phyloP scores from a whole-genome alignment of 1,140 invertebrate genomes.

The Nebria ingens region DNA sequence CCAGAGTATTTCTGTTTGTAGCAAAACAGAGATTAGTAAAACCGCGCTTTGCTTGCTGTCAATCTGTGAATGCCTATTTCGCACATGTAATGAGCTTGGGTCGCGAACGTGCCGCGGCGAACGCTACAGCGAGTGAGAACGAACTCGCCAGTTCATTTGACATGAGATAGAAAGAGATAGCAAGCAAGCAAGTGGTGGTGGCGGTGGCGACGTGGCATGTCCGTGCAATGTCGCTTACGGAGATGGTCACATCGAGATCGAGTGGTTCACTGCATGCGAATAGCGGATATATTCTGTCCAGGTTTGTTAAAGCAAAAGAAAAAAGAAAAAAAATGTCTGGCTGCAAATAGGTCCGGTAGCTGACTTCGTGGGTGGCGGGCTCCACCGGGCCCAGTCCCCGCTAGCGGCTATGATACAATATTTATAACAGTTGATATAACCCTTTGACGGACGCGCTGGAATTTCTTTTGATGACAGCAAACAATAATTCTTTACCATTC shows the following conservation, averaged over 20 bases:
- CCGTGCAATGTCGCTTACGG: too few species aligned
- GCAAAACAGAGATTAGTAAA: not conserved
- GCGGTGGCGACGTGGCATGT: too few species aligned
- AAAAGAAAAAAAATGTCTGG: not conserved
- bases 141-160: too few species aligned
- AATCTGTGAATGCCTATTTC: not conserved
- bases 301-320: too few species aligned
- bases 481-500: too few species aligned
- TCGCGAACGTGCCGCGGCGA: too few species aligned
- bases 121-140: too few species aligned
- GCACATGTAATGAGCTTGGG: not conserved
- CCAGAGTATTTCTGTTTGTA: too few species aligned
- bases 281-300: not conserved
- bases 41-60: not conserved
- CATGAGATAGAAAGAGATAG: too few species aligned
- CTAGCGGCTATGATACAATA: conserved; percentile 19
- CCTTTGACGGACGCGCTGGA: conserved; percentile 16
- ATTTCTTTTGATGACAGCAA: too few species aligned
- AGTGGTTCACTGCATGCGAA: not conserved
- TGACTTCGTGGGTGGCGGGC: conserved; percentile 2
- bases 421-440: conserved; percentile 18
- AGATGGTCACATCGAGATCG: too few species aligned
- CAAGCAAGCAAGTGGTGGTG: too few species aligned
- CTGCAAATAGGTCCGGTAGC: not conserved
- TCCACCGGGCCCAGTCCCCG: conserved; percentile 6